phyloP scores from a whole-genome alignment of 2,113 vertebrate genomes.

The Sitta europaea region DNA sequence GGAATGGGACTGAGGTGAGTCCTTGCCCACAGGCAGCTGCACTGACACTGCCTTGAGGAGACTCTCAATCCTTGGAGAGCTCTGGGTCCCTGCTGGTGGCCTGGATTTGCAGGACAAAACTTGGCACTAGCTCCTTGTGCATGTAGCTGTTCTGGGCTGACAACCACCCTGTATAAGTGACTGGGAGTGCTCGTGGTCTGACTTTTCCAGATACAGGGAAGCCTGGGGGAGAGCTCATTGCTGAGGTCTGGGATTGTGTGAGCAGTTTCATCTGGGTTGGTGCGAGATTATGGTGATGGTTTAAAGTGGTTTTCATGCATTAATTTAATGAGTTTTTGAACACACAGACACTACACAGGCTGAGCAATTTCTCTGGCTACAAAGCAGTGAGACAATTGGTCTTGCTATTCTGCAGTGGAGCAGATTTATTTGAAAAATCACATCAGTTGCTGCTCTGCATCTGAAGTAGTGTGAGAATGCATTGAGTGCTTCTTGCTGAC shows the following conservation, averaged over 20 bases:
- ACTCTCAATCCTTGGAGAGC: neutral
- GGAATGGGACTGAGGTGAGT: fast-evolving
- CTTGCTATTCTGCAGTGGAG: neutral
- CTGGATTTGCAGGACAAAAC: neutral
- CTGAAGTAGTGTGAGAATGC: neutral
- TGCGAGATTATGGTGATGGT: neutral
- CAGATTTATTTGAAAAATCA: neutral
- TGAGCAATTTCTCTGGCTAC: neutral
- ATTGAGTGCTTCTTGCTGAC: neutral
- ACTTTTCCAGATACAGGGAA: neutral
- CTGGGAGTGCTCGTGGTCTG: neutral
- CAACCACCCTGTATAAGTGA: neutral
- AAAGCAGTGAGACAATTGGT: neutral
- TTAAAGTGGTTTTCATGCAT: neutral
- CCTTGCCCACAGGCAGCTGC: neutral
- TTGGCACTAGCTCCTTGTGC: neutral
- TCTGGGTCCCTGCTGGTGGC: neutral
- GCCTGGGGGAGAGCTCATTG: fast-evolving
- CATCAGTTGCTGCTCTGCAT: neutral
- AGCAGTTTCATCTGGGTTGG: neutral
- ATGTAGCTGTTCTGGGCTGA: neutral
- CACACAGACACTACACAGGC: too few species aligned
- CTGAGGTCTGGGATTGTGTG: neutral
- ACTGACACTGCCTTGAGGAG: neutral
- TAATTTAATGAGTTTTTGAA: neutral